Percentiles rank a stretch among this genome's conserved stretches.
Evolutionary conservation across 2,888 invertebrate genomes (phyloP).

Genomic region (Lepidocyrtoides sp.): DNA sequence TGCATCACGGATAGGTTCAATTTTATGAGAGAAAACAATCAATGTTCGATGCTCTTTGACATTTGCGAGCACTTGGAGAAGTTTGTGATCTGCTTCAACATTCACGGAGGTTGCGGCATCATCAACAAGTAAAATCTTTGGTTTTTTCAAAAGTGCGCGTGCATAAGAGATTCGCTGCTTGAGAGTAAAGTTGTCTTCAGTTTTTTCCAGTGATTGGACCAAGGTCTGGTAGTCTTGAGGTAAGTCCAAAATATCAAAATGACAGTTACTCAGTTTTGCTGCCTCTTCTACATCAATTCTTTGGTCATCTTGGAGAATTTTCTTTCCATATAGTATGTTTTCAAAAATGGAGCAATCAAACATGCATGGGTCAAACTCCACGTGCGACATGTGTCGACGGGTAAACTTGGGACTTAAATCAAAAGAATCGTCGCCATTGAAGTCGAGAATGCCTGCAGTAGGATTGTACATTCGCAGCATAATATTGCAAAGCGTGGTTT

Average conservation of each 20-base stretch:
- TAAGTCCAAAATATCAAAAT: constrained; percentile 69
- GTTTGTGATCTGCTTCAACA: constrained; percentile 14
- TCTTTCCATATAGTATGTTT: constrained; percentile 69
- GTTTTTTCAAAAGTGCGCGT: constrained; percentile 75
- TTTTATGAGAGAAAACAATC: constrained; percentile 73
- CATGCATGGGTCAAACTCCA: constrained; percentile 72
- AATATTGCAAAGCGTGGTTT: constrained; percentile 63
- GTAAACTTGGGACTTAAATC: background rate
- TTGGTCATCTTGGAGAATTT: background rate
- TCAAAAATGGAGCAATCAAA: constrained; percentile 68
- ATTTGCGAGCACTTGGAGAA: constrained; percentile 66
- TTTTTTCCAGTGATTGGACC: constrained; percentile 10
- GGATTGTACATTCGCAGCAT: constrained; percentile 68
- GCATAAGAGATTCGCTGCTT: constrained; percentile 79
- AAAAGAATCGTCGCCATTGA: constrained; percentile 46
- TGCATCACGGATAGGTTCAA: constrained; percentile 79
- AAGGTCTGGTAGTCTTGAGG: constrained; percentile 68
- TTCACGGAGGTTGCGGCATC: constrained; percentile 73
- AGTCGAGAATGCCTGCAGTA: constrained; percentile 56
- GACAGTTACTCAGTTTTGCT: constrained; percentile 65
- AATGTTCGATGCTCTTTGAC: constrained; percentile 71
- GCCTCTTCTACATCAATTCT: constrained; percentile 62
- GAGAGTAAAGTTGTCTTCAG: constrained; percentile 53
- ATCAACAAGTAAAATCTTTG: constrained; percentile 79
- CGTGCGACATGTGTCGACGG: constrained; percentile 42